Percentiles rank a stretch among this genome's conserved stretches.
These are phyloP conservation scores for Ctenomys sociabilis DNA, from an alignment of 2,113 vertebrate genomes.

Conservation along the genomic window DNA sequence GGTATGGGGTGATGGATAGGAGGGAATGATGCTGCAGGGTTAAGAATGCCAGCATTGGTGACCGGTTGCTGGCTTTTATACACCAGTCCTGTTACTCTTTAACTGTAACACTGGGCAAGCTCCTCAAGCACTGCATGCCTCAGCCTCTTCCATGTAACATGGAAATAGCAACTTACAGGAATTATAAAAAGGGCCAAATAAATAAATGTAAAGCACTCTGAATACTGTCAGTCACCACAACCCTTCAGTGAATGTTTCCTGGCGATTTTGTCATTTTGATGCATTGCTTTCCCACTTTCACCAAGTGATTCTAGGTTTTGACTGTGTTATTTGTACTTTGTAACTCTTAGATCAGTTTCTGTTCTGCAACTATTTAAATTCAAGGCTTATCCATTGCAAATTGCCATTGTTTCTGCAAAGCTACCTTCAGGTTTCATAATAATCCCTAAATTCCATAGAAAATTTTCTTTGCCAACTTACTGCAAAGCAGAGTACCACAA, in stretches of 20 bases:
- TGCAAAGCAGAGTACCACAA: not conserved
- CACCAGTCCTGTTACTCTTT: not conserved
- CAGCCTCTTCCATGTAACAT: not conserved
- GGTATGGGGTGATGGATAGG: not conserved
- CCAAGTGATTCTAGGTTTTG: not conserved
- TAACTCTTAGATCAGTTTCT: not conserved
- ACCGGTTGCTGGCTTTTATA: not conserved
- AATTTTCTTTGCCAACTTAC: not conserved
- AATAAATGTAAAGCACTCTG: not conserved
- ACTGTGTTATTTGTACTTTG: not conserved
- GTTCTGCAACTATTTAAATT: not conserved
- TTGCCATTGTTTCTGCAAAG: not conserved
- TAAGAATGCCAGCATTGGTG: not conserved
- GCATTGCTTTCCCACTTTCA: not conserved
- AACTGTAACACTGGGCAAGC: not conserved
- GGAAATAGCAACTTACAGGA: not conserved
- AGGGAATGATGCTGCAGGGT: not conserved
- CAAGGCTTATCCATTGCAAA: not conserved
- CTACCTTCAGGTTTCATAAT: not conserved
- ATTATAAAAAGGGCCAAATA: not conserved
- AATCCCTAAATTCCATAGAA: not conserved
- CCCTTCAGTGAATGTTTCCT: not conserved
- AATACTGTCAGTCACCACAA: not conserved
- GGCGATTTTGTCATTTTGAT: not conserved
- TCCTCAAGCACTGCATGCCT: not conserved